Evolutionary conservation across 2,113 vertebrate genomes (phyloP).

Genomic region (Syngnathoides biaculeatus): DNA sequence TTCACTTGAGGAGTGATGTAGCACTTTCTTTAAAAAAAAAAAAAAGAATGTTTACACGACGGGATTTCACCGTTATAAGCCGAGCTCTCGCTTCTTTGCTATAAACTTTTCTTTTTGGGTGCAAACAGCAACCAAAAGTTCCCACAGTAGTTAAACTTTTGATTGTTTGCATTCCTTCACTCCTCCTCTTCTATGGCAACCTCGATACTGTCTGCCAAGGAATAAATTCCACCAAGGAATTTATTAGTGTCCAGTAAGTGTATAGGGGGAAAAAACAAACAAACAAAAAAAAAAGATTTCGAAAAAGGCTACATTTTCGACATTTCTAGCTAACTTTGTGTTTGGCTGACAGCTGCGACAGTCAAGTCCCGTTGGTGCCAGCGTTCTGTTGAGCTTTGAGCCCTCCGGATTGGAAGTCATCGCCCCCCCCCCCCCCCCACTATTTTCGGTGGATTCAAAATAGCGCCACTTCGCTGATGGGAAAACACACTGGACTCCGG

Average conservation of each 20-base stretch:
- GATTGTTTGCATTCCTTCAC: conserved; percentile 45
- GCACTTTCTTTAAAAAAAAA: too few species aligned
- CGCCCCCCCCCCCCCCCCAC: neutral
- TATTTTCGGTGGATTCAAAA: neutral
- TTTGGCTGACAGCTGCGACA: neutral
- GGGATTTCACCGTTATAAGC: neutral
- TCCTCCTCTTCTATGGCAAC: conserved; percentile 24
- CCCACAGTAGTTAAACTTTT: conserved; percentile 29
- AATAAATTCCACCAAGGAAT: neutral
- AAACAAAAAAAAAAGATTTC: neutral
- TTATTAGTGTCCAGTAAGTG: neutral
- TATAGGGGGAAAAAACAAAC: conserved; percentile 1
- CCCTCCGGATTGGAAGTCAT: neutral
- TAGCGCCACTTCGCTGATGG: neutral
- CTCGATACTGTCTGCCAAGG: conserved; percentile 30
- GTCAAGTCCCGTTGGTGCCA: neutral
- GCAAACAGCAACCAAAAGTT: conserved; percentile 24
- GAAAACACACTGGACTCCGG: neutral
- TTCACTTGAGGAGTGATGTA: too few species aligned
- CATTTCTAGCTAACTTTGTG: neutral
- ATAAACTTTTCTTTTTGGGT: conserved; percentile 14
- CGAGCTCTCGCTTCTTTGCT: neutral
- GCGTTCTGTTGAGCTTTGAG: neutral
- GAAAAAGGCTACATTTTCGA: neutral
- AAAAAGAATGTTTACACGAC: neutral